These are phyloP conservation scores for Epinotia brunnichana DNA, from an alignment of 2,888 invertebrate species.

Conservation along the genomic window DNA sequence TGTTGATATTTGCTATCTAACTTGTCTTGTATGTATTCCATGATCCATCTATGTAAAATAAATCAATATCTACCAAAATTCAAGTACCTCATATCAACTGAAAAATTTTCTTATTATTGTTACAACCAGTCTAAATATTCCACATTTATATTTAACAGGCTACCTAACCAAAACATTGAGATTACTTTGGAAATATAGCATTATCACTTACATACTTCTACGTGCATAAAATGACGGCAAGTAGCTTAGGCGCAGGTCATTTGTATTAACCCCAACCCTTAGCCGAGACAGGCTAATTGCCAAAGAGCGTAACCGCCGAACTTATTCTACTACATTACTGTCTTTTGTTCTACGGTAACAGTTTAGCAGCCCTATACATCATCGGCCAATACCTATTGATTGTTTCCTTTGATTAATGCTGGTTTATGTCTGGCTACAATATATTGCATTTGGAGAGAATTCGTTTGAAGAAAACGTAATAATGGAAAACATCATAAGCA, in stretches of 20 bases:
- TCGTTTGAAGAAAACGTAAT: neutral
- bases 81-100: no score
- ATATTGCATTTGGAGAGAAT: constrained; percentile 11
- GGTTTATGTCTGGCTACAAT: constrained; percentile 34
- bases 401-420: constrained; percentile 53
- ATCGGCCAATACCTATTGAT: constrained; percentile 51
- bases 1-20: no score
- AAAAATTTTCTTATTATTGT: no score
- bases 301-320: neutral
- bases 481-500: no score
- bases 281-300: neutral
- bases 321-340: neutral
- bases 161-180: neutral
- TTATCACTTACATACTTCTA: constrained; percentile 34
- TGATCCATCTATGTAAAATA: no score
- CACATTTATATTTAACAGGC: no score
- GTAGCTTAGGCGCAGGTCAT: constrained; percentile 51
- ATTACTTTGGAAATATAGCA: constrained; percentile 5
- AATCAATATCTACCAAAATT: no score
- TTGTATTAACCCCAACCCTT: constrained; percentile 46
- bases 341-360: neutral
- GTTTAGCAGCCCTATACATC: constrained; percentile 53
- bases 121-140: neutral
- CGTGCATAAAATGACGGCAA: constrained; percentile 49
- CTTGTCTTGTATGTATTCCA: no score